Conservation (phyloP, 2,888 invertebrate genomes). For the Latheticus oryzae region DNA sequence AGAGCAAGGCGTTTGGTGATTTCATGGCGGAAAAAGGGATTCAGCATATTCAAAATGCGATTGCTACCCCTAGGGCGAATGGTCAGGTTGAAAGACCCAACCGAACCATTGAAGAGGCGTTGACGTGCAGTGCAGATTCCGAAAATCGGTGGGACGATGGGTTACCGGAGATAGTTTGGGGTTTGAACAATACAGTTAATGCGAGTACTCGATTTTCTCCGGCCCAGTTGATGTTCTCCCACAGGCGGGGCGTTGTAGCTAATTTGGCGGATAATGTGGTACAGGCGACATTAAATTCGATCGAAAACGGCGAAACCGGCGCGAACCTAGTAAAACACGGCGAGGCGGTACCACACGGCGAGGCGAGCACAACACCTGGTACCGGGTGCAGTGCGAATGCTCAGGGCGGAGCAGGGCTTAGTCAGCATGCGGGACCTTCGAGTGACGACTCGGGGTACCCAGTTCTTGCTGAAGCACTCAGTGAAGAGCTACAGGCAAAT, state of each 20-base stretch:
- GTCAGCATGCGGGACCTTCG: too few species aligned
- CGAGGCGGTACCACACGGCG: too few species aligned
- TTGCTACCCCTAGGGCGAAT: conserved; percentile 48
- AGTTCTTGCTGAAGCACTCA: too few species aligned
- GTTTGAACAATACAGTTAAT: conserved; percentile 49
- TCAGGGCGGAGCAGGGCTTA: too few species aligned
- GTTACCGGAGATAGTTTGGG: conserved; percentile 49
- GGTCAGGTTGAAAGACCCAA: conserved; percentile 55
- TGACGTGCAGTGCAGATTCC: background rate
- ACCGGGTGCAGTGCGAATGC: too few species aligned
- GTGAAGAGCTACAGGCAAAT: too few species aligned
- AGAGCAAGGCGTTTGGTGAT: conserved; percentile 42
- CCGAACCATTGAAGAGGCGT: too few species aligned
- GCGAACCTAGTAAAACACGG: background rate
- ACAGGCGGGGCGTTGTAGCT: conserved; percentile 1
- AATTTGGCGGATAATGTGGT: background rate
- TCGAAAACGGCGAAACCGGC: conserved; percentile 1
- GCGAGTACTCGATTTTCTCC: conserved; percentile 49
- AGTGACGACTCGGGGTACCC: too few species aligned
- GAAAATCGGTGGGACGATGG: conserved; percentile 48
- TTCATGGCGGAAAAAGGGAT: background rate
- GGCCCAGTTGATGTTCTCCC: conserved; percentile 39
- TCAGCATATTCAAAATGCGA: conserved; percentile 24
- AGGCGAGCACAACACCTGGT: too few species aligned
- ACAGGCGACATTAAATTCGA: background rate